Evolutionary conservation across 2,888 invertebrate genomes (phyloP), one percentile per base, ranked within the genome.

Genomic region (Sesamia inferens): DNA sequence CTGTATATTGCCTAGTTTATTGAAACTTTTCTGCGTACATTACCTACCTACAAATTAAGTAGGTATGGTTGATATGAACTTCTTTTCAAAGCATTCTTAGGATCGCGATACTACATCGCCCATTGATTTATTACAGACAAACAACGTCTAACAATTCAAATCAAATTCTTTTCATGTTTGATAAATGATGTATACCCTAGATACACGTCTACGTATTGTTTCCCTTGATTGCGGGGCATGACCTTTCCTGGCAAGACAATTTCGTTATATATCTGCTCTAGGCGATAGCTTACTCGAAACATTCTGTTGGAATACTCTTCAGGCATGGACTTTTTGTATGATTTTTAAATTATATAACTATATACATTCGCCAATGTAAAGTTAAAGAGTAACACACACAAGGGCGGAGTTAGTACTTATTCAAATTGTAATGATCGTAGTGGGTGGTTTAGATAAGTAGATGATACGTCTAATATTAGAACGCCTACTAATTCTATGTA

Each of bases 121-220:
- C 22, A 39, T 66, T 85, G 81, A 86, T 85, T 82, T 71, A 84
- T 76, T 72, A 67, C 67, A 73, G 76, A 85, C 81, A 85, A 82
- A 79, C 57, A 77, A 76, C 68, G 58, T 58, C 61, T 69, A 71
- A 84, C 82, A 86, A 88, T 79, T 84, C 82, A 78, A 84, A 86
- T 87, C 81, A 81, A 82, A 83, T 68, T 70, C 64, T 69, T 78
- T 80, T 81, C 76, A 69, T 61, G 73, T 71, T 78, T 89, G 85
- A 88, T 86, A 80, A 80, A 88, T 89, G 80, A 84, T 86, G 82
- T 86, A 78, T 85, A 55, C 22, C 19, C 39, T 55, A 65, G 47
- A 68, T 58, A 48, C 39, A 24, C 31, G 42, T 72, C 71, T 74
- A 59, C 16, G 51, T 51, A 77, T 76, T 83, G 73, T 85, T 77